Percentiles rank a stretch among this genome's conserved stretches.
Evolutionary conservation across 2,888 invertebrate genomes (phyloP).

Genomic region (Taenaris catops): DNA sequence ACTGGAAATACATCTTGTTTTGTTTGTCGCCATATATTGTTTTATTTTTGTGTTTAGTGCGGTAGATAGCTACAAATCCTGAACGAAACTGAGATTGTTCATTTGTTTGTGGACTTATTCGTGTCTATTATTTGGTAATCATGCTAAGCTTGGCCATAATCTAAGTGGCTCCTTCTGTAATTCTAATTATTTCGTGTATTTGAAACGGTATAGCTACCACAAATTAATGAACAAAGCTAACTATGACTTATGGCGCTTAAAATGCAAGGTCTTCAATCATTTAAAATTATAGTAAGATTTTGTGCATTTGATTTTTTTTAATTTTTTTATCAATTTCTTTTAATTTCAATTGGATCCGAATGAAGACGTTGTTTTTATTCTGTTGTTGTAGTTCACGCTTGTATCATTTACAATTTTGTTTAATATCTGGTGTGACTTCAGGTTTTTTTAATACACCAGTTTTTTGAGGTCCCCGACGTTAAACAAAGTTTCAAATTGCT

Average conservation of each 20-base stretch:
- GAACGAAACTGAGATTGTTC: slow-evolving; percentile 72
- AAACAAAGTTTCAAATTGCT: slow-evolving; percentile 73
- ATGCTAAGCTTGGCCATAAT: no score
- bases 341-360: no score
- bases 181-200: slow-evolving; percentile 2
- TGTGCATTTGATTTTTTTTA: no score
- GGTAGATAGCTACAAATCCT: slow-evolving; percentile 49
- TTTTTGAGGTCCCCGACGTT: slow-evolving; percentile 61
- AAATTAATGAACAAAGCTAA: slow-evolving; percentile 52
- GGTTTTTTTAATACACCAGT: no score
- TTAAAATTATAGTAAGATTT: no score
- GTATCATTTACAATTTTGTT: slow-evolving; percentile 63
- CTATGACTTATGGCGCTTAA: slow-evolving; percentile 58
- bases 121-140: slow-evolving; percentile 4
- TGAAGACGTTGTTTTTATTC: slow-evolving; percentile 41
- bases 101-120: slow-evolving; percentile 50
- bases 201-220: slow-evolving; percentile 33
- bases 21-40: slow-evolving; percentile 24
- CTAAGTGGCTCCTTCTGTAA: no score
- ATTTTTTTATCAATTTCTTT: no score
- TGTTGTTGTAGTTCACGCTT: slow-evolving; percentile 63
- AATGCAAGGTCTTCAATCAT: slow-evolving; percentile 49
- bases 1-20: slow-evolving; percentile 15
- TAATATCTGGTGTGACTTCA: slow-evolving; percentile 63
- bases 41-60: slow-evolving; percentile 31